Conservation (phyloP, 2,113 vertebrate genomes). For the Entelurus aequoreus region DNA sequence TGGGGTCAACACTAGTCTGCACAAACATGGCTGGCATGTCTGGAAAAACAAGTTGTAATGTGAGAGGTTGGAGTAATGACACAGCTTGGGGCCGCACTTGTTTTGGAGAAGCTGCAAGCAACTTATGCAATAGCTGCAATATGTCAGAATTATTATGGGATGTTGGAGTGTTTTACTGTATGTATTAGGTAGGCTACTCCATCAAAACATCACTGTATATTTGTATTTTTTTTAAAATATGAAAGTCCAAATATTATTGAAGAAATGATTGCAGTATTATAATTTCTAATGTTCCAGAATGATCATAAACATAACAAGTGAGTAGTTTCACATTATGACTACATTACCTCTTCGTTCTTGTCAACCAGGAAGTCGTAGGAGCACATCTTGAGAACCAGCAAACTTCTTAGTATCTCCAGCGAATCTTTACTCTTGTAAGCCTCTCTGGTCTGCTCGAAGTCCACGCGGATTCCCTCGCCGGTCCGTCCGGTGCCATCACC, state of each 20-base stretch:
- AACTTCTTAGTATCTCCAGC: slow-evolving; percentile 72
- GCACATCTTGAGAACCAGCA: slow-evolving; percentile 76
- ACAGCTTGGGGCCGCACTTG: background rate
- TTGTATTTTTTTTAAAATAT: too few species aligned
- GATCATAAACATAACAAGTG: too few species aligned
- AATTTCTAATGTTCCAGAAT: too few species aligned
- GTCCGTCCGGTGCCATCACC: slow-evolving; percentile 12
- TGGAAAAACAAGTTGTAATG: slow-evolving; percentile 36
- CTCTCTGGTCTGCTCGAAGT: slow-evolving; percentile 67
- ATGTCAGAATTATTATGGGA: too few species aligned
- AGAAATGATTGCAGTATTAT: too few species aligned
- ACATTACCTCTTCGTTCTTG: slow-evolving; percentile 70
- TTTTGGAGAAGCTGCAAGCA: background rate
- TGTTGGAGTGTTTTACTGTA: too few species aligned
- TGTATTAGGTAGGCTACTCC: too few species aligned
- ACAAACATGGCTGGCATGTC: slow-evolving; percentile 1
- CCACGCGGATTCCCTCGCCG: slow-evolving; percentile 42
- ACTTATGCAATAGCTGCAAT: too few species aligned
- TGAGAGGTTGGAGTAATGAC: slow-evolving; percentile 16
- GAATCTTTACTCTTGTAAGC: slow-evolving; percentile 78
- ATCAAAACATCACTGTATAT: too few species aligned
- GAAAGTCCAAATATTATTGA: too few species aligned
- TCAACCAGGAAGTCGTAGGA: slow-evolving; percentile 69
- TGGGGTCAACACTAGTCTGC: too few species aligned
- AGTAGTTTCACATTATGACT: background rate